Base-by-base conservation (phyloP, 1,140 invertebrate species). In the Magallana gigas region DNA sequence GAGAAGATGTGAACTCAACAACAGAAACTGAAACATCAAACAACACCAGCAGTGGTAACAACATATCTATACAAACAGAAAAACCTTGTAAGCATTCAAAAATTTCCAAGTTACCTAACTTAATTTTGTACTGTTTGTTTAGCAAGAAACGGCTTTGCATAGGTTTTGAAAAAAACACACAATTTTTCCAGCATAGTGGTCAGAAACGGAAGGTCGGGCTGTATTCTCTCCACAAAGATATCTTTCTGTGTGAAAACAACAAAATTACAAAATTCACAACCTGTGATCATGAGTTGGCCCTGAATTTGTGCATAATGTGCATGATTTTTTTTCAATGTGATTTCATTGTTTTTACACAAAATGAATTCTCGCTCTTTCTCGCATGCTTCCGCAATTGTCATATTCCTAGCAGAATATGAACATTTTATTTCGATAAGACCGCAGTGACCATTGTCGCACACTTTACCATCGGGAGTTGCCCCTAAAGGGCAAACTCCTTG, bases 221-320 rank as follows among this genome's bases (percentile, higher is more conserved):
- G 68, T 36, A 90, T 86, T 58, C 88, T 84, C 57, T 86, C 14
- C 8, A 81, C 59, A 82, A 48, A n/a, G 11, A 88, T 23, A 18
- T 90, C 85, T 18, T 71, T 71, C 23, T 90, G 85, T 60, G 89
- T 90, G 58, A 18, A 86, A 0, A 87, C 83, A 36, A 90, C 59
- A 76, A 90, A 90, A 29, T 90, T 84, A 88, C 86, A 88, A 80
- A 85, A 90, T 56, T 6, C 9, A 83, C 85, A n/a, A 18, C 80
- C 86, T 64, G 86, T 88, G 9, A 90, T 85, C n/a, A 85, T 16
- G 12, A 90, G 62, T 56, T 90, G 89, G 18, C 89, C 86, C n/a
- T 88, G 87, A 57, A 88, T 57, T 85, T 88, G 89, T 9, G 23
- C 60, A 59, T 86, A 88, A 62, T 86, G 86, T 9, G 57, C 57